These are phyloP conservation scores for Sakesphorus luctuosus DNA, from an alignment of 2,113 vertebrate genomes.

Conservation along the genomic window DNA sequence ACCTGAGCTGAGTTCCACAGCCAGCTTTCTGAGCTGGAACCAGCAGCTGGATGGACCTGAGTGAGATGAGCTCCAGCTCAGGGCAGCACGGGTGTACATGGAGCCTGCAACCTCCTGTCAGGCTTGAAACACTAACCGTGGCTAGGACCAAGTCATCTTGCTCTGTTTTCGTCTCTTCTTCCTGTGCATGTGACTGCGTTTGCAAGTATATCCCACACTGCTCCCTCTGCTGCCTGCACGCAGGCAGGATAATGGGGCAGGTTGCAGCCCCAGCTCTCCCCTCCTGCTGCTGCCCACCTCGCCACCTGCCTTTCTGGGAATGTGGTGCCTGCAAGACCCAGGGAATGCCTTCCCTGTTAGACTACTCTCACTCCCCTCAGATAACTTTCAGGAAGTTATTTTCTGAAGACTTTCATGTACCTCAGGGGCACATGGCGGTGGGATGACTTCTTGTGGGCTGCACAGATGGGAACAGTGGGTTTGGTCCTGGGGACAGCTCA, in stretches of 20 bases:
- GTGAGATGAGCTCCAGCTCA: too few species aligned
- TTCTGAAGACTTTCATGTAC: neutral
- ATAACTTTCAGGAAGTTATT: neutral
- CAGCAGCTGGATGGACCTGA: too few species aligned
- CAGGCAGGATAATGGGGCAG: neutral
- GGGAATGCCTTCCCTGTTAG: neutral
- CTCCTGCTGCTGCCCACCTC: neutral
- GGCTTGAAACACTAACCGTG: neutral
- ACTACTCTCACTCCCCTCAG: accelerated
- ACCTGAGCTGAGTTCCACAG: too few species aligned
- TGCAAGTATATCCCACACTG: too few species aligned
- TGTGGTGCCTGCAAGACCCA: accelerated
- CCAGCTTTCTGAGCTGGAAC: too few species aligned
- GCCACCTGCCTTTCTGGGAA: neutral
- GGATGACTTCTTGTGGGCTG: neutral
- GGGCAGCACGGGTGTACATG: neutral
- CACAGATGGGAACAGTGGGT: accelerated
- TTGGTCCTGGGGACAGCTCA: neutral
- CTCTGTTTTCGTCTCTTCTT: neutral
- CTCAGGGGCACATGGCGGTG: accelerated
- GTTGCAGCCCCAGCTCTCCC: neutral
- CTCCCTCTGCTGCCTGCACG: neutral
- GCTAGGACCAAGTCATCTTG: neutral
- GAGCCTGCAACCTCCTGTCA: neutral
- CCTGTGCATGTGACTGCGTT: neutral